These are phyloP conservation scores for Syngnathus scovelli DNA, from an alignment of 2,113 vertebrate genomes.

Conservation along the genomic window DNA sequence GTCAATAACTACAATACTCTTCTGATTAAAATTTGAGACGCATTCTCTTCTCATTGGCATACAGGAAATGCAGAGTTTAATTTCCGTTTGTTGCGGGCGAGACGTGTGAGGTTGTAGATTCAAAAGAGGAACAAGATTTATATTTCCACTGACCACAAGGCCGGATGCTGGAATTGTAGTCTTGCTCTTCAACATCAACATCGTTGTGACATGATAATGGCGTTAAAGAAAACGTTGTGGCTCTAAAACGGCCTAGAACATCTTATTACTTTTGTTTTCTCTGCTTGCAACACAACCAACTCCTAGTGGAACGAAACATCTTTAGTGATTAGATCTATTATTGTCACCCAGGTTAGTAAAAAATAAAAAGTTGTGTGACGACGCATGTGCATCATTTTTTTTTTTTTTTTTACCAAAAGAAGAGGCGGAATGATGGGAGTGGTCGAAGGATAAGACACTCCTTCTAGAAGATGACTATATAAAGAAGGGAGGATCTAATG, in stretches of 20 bases:
- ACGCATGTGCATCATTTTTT: background rate
- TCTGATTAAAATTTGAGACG: background rate
- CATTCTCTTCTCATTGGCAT: background rate
- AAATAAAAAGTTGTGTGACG: background rate
- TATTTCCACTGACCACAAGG: background rate
- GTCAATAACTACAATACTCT: background rate
- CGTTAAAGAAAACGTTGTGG: background rate
- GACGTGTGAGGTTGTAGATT: background rate
- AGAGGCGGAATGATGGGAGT: conserved; percentile 10
- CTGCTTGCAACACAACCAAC: no score
- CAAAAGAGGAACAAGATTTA: background rate
- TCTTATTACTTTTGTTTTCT: no score
- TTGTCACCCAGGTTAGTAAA: background rate
- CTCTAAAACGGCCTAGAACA: background rate
- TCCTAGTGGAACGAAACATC: background rate
- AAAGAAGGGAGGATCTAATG: background rate
- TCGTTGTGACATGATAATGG: background rate
- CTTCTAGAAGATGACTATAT: background rate
- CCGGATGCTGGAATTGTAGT: background rate
- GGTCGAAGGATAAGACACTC: background rate
- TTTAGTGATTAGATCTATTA: background rate
- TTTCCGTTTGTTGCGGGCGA: background rate
- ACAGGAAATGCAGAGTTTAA: background rate
- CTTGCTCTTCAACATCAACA: background rate
- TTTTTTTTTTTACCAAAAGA: background rate